Conservation (phyloP, 2,888 invertebrate species). For the Microctonus brassicae region DNA sequence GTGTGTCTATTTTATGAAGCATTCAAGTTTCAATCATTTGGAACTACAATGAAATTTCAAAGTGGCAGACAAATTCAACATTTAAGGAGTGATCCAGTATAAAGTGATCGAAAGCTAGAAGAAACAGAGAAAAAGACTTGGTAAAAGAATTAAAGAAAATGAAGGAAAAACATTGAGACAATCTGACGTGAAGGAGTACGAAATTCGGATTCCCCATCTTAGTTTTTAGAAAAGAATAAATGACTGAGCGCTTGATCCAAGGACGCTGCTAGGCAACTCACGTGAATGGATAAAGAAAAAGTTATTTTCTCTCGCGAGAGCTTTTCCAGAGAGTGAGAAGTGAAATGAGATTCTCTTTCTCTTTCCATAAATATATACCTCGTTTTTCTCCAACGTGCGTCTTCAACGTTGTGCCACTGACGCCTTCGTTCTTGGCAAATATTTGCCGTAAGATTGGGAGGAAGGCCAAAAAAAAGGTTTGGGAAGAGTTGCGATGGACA, state of each 20-base stretch:
- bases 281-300: constrained; percentile 38
- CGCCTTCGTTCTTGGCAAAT: constrained; percentile 48
- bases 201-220: constrained; percentile 18
- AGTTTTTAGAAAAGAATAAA: neutral
- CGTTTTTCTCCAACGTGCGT: neutral
- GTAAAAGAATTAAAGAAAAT: neutral
- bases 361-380: constrained; percentile 1
- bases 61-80: too few relatives aligned
- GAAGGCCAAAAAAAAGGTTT: constrained; percentile 45
- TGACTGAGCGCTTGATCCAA: constrained; percentile 16
- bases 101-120: neutral
- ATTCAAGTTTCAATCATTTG: too few relatives aligned
- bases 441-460: constrained; percentile 52
- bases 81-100: too few relatives aligned
- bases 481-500: constrained; percentile 44
- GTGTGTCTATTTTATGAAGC: neutral
- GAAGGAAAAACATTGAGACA: neutral
- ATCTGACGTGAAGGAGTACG: constrained; percentile 10
- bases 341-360: constrained; percentile 14
- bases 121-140: neutral
- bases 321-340: constrained; percentile 10
- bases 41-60: too few relatives aligned
- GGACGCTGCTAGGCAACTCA: constrained; percentile 32
- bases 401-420: constrained; percentile 5
- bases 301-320: constrained; percentile 43